phyloP scores from a whole-genome alignment of 2,888 invertebrate genomes.

The Thera obeliscata region DNA sequence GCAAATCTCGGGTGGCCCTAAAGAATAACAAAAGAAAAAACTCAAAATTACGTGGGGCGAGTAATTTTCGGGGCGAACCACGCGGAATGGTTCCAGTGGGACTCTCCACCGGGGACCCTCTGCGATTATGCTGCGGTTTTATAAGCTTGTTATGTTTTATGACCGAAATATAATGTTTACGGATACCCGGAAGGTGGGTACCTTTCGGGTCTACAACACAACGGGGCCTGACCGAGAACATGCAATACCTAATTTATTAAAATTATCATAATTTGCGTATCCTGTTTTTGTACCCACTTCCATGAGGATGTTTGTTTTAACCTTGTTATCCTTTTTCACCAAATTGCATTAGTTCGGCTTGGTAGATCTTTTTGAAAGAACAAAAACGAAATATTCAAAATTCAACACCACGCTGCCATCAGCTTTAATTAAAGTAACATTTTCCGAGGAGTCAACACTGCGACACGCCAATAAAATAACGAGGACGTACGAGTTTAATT shows the following conservation, averaged over 20 bases:
- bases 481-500: conserved; percentile 24
- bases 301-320: conserved; percentile 37
- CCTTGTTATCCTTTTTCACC: conserved; percentile 13
- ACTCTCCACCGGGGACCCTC: conserved; percentile 66
- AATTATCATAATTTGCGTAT: conserved; percentile 52
- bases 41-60: conserved; percentile 79
- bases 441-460: conserved; percentile 15
- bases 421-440: conserved; percentile 1
- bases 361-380: background rate
- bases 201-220: conserved; percentile 53
- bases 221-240: conserved; percentile 51
- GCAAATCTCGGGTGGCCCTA: conserved; percentile 76
- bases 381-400: background rate
- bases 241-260: conserved; percentile 50
- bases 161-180: conserved; percentile 71
- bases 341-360: background rate
- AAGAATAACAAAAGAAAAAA: conserved; percentile 82
- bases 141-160: conserved; percentile 83
- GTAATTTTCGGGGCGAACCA: conserved; percentile 81
- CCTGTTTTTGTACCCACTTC: conserved; percentile 31
- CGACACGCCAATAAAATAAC: conserved; percentile 26
- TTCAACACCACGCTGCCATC: conserved; percentile 1
- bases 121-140: conserved; percentile 80
- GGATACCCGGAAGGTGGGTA: conserved; percentile 52
- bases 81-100: conserved; percentile 74